Evolutionary conservation across 2,797 vertebrate genomes (phyloP), one percentile per base, ranked within the genome.

Genomic region (Clarias platycephalus): DNA sequence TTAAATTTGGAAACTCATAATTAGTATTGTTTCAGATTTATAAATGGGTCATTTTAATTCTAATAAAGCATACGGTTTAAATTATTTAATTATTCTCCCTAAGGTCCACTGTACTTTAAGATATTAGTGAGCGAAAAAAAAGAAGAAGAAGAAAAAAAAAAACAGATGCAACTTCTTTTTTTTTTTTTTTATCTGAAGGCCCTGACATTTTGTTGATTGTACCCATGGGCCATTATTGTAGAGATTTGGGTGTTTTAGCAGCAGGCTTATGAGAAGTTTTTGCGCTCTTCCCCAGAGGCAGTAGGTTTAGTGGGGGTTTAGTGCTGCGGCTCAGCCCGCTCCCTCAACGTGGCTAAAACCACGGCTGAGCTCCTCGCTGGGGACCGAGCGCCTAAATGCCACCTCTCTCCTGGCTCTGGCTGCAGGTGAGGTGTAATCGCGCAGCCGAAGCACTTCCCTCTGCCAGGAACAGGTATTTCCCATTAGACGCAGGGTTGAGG

Each of bases 401-500:
- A 94, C 92, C 93, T 94, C 94, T 94, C 94, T 92, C 93, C 93
- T 94, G 93, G 94, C 94, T 93, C 89, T 76, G 79, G 83, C 89
- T 67, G 86, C 91, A 93, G 92, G 94, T 95, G 91, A 93, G 90
- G 93, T 92, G 92, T 93, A 94, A 95, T 95, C 93, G 74, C 89
- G 93, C 94, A 83, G 84, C 89, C 67, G 86, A 92, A 92, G 94
- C 90, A 78, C 91, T 92, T 91, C 84, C 85, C 34, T 81, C 85
- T 90, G 94, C 94, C 94, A 94, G 91, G 90, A 93, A 89, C 92
- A 93, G 94, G 93, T 93, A 93, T 91, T 95, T 93, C 86, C 92
- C 93, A 93, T 95, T 94, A 93, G 94, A 95, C 94, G 94, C 94
- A 93, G 94, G 91, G 93, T 93, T 93, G 93, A 94, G 91, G 90